Evolutionary conservation across 2,113 vertebrate genomes (phyloP), one percentile per base, ranked within the genome.

Genomic region (Cichladusa arquata): DNA sequence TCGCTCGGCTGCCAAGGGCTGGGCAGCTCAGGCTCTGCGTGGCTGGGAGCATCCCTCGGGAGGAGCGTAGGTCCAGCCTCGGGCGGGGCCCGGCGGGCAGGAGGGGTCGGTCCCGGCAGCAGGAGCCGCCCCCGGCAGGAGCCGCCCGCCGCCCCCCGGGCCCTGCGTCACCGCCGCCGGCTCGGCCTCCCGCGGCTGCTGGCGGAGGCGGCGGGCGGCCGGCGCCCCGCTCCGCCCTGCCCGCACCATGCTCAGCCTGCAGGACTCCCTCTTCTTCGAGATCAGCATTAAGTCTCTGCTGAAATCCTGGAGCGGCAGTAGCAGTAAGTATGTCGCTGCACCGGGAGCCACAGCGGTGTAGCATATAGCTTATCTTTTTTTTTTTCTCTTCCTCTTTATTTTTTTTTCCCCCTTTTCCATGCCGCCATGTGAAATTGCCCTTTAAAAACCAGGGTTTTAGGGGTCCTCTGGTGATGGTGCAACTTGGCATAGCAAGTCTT

Each of bases 201-300:
- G 82, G 31, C 40, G 58, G 58, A 67, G 45, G 48, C 38, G 64
- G 84, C 12, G 64, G 73, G 73, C 47, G 33, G 40, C 64, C n/a
- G 31, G 67, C 25, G 70, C 56, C 33, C 61, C 50, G 69, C 74
- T 54, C 40, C 56, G 78, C 88, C 70, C 62, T 53, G 58, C 54
- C 40, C 74, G 90, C 98, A 97, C 93, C 95, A 99, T 99, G 99
- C 98, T 99, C 97, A 99, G 98, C 96, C 98, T 99, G 90, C 99
- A 99, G 98, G 99, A 99, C 96, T 99, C 99, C 7, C 98, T 99
- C 93, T 99, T 99, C 97, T 99, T 99, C 97, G 99, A 99, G 98
- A 99, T 99, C 95, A 99, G 98, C 98, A 99, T 99, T 96, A 99
- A 99, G 98, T 99, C 99, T 86, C 98, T 99, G 96, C 98, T 99